These are phyloP conservation scores for Uria aalge DNA, from an alignment of 2,113 vertebrate genomes.

Conservation along the genomic window DNA sequence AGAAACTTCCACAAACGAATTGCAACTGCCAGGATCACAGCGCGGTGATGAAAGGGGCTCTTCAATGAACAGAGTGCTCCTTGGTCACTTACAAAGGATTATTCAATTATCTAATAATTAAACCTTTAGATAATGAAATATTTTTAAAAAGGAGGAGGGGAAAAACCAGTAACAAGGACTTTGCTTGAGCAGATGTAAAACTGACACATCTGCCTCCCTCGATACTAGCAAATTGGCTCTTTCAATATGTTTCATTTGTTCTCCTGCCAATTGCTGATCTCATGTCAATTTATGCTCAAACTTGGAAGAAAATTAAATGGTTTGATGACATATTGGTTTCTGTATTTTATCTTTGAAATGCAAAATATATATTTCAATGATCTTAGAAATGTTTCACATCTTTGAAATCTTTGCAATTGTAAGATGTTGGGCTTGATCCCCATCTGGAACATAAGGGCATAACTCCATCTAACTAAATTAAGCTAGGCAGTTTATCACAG, in stretches of 20 bases:
- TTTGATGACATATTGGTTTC: slow-evolving; percentile 55
- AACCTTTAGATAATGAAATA: neutral
- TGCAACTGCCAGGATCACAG: neutral
- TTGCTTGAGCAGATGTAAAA: slow-evolving; percentile 42
- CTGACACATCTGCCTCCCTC: slow-evolving; percentile 36
- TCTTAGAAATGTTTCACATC: slow-evolving; percentile 14
- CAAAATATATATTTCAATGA: slow-evolving; percentile 25
- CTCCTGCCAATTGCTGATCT: slow-evolving; percentile 58
- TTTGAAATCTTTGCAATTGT: slow-evolving; percentile 22
- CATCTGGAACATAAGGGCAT: neutral
- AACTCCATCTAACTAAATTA: neutral
- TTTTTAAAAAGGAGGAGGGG: neutral
- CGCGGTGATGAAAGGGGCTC: neutral
- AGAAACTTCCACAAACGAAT: neutral
- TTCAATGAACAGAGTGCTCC: neutral
- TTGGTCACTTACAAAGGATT: neutral
- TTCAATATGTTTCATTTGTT: slow-evolving; percentile 62
- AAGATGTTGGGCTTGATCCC: neutral
- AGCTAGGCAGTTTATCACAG: neutral
- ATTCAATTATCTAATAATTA: slow-evolving; percentile 39
- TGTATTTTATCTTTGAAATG: slow-evolving; percentile 58
- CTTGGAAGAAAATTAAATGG: slow-evolving; percentile 56
- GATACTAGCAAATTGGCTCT: slow-evolving; percentile 20
- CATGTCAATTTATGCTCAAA: slow-evolving; percentile 42
- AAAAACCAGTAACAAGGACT: neutral